Evolutionary conservation across 1,140 invertebrate genomes (phyloP).

Genomic region (Pseudomyrmex cubaensis): DNA sequence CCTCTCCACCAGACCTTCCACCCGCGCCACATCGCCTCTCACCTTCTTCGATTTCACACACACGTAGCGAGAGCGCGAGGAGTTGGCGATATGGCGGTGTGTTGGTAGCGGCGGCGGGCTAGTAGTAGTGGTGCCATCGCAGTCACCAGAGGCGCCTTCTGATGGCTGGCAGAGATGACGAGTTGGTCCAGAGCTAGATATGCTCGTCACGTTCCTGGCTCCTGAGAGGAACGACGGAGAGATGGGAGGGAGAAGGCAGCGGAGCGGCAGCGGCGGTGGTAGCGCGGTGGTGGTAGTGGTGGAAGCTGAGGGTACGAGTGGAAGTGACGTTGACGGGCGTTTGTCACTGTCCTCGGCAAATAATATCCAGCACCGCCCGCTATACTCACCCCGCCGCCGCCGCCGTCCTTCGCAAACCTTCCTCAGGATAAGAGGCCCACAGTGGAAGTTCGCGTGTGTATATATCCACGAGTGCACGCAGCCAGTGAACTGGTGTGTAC

Average conservation of each 20-base stretch:
- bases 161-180: conserved; percentile 77
- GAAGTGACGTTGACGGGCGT: conserved; percentile 83
- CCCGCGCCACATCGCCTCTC: conserved; percentile 65
- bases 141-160: conserved; percentile 72
- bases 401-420: conserved; percentile 46
- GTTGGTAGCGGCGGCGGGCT: conserved; percentile 1
- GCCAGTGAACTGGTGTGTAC: conserved; percentile 15
- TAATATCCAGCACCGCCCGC: conserved; percentile 81
- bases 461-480: background rate
- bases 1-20: conserved; percentile 60
- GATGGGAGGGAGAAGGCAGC: conserved; percentile 42
- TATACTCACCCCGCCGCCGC: conserved; percentile 63
- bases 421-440: conserved; percentile 50
- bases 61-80: background rate
- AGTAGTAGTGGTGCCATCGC: conserved; percentile 45
- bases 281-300: conserved; percentile 52
- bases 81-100: background rate
- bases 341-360: conserved; percentile 85
- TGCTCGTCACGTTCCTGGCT: conserved; percentile 79
- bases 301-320: conserved; percentile 74
- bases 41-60: conserved; percentile 57
- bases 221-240: conserved; percentile 57
- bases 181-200: conserved; percentile 78
- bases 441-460: conserved; percentile 50
- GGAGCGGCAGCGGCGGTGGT: conserved; percentile 45